Conservation (phyloP, 2,113 vertebrate species). For the Barbus barbus region DNA sequence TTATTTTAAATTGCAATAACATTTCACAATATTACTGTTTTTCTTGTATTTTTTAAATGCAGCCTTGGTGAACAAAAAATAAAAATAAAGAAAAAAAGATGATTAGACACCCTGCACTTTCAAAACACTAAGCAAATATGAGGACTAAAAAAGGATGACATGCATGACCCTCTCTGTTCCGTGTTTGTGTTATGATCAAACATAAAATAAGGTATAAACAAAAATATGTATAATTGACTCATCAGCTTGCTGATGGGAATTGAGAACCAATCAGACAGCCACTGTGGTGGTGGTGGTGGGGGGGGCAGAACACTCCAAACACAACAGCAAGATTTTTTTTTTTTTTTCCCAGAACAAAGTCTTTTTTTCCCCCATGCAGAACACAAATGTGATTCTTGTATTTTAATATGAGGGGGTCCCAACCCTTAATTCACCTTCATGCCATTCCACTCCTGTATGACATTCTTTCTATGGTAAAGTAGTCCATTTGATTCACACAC, state of each 20-base stretch:
- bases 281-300: too few relatives aligned
- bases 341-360: not conserved
- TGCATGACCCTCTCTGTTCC: not conserved
- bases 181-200: not conserved
- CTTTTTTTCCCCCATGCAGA: too few relatives aligned
- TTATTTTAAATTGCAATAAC: too few relatives aligned
- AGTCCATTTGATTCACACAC: not conserved
- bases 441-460: too few relatives aligned
- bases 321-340: not conserved
- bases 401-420: not conserved
- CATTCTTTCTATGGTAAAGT: not conserved
- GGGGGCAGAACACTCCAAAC: not conserved
- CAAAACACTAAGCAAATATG: not conserved
- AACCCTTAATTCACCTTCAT: too few relatives aligned
- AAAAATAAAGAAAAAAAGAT: not conserved
- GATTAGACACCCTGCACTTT: not conserved
- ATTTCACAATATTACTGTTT: not conserved
- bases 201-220: too few relatives aligned
- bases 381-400: too few relatives aligned
- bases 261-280: not conserved
- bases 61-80: not conserved
- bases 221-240: not conserved
- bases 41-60: not conserved
- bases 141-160: not conserved
- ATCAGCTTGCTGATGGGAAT: not conserved